phyloP scores from a whole-genome alignment of 1,140 invertebrate species.

The Oryctes rhinoceros region DNA sequence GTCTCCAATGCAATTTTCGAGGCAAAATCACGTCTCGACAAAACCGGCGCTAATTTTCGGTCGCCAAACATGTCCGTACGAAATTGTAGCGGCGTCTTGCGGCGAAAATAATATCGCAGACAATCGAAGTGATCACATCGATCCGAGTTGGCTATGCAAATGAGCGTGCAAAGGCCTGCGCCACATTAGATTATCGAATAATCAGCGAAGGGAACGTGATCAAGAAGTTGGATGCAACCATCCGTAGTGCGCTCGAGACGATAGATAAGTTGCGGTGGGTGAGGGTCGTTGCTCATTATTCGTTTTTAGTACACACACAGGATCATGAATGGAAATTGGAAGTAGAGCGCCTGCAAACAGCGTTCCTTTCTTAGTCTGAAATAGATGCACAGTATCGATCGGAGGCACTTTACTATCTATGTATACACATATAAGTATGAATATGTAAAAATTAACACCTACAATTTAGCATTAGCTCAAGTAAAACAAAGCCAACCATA shows the following conservation, averaged over 20 bases:
- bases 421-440: too few species aligned
- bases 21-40: conserved; percentile 1
- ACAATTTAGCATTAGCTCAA: too few species aligned
- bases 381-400: too few species aligned
- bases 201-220: conserved; percentile 13
- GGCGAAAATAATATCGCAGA: not conserved
- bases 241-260: not conserved
- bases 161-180: not conserved
- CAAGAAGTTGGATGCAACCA: not conserved
- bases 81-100: not conserved
- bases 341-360: not conserved
- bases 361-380: not conserved
- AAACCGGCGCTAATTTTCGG: conserved; percentile 17
- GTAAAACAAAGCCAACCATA: too few species aligned
- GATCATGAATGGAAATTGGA: not conserved
- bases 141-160: not conserved
- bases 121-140: not conserved
- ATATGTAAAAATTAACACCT: too few species aligned
- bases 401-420: too few species aligned
- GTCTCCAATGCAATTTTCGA: not conserved
- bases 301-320: not conserved
- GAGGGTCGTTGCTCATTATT: not conserved
- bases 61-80: not conserved
- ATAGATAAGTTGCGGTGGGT: not conserved
- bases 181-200: not conserved